Evolutionary conservation across 2,797 vertebrate genomes (phyloP), one percentile per base, ranked within the genome.

Genomic region (Pantherophis vulpinus): DNA sequence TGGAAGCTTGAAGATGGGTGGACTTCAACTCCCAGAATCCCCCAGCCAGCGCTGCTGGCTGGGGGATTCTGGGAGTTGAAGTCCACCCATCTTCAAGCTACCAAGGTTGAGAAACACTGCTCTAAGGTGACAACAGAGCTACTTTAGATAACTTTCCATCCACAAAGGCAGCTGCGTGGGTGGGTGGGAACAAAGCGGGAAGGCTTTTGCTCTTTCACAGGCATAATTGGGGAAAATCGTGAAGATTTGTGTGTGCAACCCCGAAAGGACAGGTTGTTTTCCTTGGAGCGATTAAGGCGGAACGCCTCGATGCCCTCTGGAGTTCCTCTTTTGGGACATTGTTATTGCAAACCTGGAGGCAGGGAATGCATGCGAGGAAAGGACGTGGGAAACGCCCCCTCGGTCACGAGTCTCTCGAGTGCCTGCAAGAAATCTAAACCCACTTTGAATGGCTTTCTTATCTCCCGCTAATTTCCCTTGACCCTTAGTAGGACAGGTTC

Each of bases 181-280:
- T 1, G 12, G 11, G 0, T 1, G 59, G 60, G 14, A 14, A 42
- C 11, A 12, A 16, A 10, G 11, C 10, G 37, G 4, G 14, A 27
- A 37, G 8, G 14, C 1, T 14, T 37, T 32, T 25, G 27, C 32
- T 29, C 29, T 79, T 10, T 79, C 32, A 10, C 32, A 18, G 1
- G 23, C 11, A 2, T 3, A 2, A n/a, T 27, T 63, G n/a, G 14
- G 11, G n/a, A 0, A 25, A 5, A 14, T 4, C 32, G 70, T 9
- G 54, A 54, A 66, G 23, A 3, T 70, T 88, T n/a, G n/a, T 70
- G 6, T 70, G 6, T 70, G 11, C 60, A 87, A 20, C 2, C 14
- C 14, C n/a, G 12, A n/a, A n/a, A 6, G 63, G 29, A 4, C 63
- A 7, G 16, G 0, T 20, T 6, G 70, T 9, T 74, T 37, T 9